Percentiles rank a stretch among this genome's conserved stretches.
Evolutionary conservation across 2,113 vertebrate species (phyloP).

Genomic region (Perca schrenkii): DNA sequence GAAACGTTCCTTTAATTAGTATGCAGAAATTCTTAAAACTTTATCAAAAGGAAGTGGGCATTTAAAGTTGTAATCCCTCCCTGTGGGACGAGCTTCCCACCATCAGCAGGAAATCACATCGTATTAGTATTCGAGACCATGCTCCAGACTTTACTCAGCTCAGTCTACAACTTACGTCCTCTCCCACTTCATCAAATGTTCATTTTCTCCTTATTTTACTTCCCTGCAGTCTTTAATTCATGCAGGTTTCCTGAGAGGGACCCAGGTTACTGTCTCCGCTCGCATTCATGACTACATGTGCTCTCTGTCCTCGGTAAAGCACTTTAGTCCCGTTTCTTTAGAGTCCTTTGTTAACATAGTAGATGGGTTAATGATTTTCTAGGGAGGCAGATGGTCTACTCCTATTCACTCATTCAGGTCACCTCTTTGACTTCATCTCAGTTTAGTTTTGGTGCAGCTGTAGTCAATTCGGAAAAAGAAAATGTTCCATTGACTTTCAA

Average conservation of each 20-base stretch:
- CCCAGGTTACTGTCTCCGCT: not conserved
- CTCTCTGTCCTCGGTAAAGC: not conserved
- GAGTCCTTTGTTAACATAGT: not conserved
- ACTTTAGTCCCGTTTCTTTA: not conserved
- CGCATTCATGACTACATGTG: not conserved
- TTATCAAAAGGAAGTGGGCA: conserved; percentile 39
- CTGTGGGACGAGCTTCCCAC: conserved; percentile 31
- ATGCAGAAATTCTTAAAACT: conserved; percentile 28
- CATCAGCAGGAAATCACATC: conserved; percentile 33
- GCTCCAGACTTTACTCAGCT: conserved; percentile 14
- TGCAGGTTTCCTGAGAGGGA: too few relatives aligned
- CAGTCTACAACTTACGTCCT: not conserved
- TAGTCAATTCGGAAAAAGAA: not conserved
- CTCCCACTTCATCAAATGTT: conserved; percentile 5
- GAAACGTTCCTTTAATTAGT: conserved; percentile 41
- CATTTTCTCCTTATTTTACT: not conserved
- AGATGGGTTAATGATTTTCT: conserved; percentile 39
- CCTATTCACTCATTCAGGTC: not conserved
- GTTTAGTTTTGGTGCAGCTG: not conserved
- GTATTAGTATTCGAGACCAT: conserved; percentile 45
- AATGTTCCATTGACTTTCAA: not conserved
- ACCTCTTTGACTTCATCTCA: not conserved
- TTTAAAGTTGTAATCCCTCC: conserved; percentile 43
- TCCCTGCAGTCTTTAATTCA: not conserved
- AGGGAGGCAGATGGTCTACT: conserved; percentile 5